phyloP scores from a whole-genome alignment of 64 coral and sea anemone genomes.

The Astreopora myriophthalma region DNA sequence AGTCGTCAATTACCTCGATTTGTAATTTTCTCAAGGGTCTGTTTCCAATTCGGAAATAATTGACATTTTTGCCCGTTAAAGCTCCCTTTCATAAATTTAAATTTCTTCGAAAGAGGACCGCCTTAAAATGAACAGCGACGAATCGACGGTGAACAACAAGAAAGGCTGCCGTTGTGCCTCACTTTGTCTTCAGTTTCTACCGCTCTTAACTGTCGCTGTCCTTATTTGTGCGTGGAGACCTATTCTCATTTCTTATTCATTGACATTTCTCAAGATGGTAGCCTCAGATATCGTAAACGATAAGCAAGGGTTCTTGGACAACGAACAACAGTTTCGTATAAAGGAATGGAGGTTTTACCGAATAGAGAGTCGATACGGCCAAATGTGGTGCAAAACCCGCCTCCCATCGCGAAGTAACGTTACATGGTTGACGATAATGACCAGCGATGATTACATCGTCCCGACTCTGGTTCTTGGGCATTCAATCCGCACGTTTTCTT shows the following conservation, averaged over 20 bases:
- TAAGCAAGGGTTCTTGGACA: slow-evolving; percentile 21
- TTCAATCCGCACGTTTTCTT: slow-evolving; percentile 70
- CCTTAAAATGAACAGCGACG: no score
- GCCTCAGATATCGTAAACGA: background rate
- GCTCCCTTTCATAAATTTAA: no score
- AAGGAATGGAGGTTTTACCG: slow-evolving; percentile 62
- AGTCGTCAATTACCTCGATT: no score
- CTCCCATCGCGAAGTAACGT: background rate
- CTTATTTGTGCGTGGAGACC: slow-evolving; percentile 7
- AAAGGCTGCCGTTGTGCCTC: no score
- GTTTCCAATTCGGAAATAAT: no score
- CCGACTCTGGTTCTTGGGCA: slow-evolving; percentile 57
- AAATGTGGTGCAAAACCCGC: slow-evolving; percentile 59
- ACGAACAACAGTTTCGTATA: slow-evolving; percentile 15
- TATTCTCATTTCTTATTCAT: slow-evolving; percentile 2
- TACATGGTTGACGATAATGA: slow-evolving; percentile 64
- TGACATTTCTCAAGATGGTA: slow-evolving; percentile 10
- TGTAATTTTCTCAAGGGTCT: no score
- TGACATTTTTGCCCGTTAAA: no score
- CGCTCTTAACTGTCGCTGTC: background rate
- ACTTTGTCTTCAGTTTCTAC: background rate
- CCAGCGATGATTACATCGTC: slow-evolving; percentile 48
- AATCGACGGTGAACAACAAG: no score
- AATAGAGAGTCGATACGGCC: slow-evolving; percentile 44
- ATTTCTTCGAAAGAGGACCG: no score